phyloP scores from a whole-genome alignment of 30 jellyfish, hydroid and myxozoan species.

The Haliclystus octoradiatus region DNA sequence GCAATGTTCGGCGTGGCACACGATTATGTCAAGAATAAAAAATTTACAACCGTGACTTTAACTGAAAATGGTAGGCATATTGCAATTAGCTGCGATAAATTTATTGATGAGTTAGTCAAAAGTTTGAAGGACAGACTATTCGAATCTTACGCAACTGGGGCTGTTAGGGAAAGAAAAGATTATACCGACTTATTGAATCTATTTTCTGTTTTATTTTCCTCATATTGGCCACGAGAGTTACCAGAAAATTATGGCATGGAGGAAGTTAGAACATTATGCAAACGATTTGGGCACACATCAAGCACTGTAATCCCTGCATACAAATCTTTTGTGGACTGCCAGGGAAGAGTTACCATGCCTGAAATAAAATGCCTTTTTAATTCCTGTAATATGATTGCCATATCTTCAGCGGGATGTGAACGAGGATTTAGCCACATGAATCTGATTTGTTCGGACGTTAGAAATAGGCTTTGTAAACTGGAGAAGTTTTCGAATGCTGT shows the following conservation, averaged over 20 bases:
- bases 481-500: too few relatives aligned
- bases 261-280: not conserved
- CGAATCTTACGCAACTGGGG: not conserved
- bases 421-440: constrained; percentile 35
- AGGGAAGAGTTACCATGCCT: not conserved
- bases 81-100: not conserved
- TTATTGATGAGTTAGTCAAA: not conserved
- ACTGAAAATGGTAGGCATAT: too few relatives aligned
- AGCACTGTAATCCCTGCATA: not conserved
- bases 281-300: not conserved
- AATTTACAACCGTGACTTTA: too few relatives aligned
- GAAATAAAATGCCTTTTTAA: not conserved
- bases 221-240: not conserved
- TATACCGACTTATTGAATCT: not conserved
- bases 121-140: not conserved
- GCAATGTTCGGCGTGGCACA: too few relatives aligned
- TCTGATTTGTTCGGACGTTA: constrained; percentile 10
- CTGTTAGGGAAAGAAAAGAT: not conserved
- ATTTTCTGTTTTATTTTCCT: not conserved
- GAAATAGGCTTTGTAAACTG: too few relatives aligned
- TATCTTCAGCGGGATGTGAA: constrained; percentile 21
- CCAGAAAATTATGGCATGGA: not conserved
- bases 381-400: constrained; percentile 11
- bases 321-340: not conserved
- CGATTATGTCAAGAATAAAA: too few relatives aligned